Base-by-base conservation (phyloP, 2,797 vertebrate species). In the Carapus acus region DNA sequence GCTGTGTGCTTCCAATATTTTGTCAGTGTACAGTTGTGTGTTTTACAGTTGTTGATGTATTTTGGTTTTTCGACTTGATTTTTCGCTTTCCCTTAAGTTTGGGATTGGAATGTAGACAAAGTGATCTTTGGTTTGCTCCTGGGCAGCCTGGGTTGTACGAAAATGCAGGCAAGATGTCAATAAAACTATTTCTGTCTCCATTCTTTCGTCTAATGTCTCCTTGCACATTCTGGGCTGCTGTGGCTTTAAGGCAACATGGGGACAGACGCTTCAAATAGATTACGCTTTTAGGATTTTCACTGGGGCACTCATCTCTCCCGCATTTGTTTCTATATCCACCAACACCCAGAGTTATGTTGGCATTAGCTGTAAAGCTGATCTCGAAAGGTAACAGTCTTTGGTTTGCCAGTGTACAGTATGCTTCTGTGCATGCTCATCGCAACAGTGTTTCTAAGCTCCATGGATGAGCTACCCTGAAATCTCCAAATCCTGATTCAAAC, bases 401-500 rank as follows among this genome's bases (percentile, higher is more conserved):
- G 36, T 45, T 16, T 53, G 18, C 21, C 18, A 44, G 45, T 61
- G 36, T 48, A n/a, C n/a, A n/a, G n/a, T n/a, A 27, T 49, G 42
- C 46, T 15, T 58, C 36, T 49, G 17, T 38, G 43, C 36, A 34
- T 40, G 49, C 40, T 40, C 51, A 55, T 78, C 63, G 75, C 70
- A 56, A 61, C 69, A 59, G 74, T 74, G 67, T 79, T 57, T 5
- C 24, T 81, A 80, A 81, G 73, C 79, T 66, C 43, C 54, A 54
- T 31, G 69, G 64, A 77, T 67, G 73, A 71, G 67, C 71, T 74
- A 71, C 79, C 69, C 77, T 14, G 15, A 71, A 83, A 66, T 73
- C 67, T 78, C 59, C 56, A 78, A 80, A 83, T 77, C 77, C 76
- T 59, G 48, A 74, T 69, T 76, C 68, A 67, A 27, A 27, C 24